Base-by-base conservation (phyloP, 2,888 invertebrate species). In the Melangyna quadrimaculata region DNA sequence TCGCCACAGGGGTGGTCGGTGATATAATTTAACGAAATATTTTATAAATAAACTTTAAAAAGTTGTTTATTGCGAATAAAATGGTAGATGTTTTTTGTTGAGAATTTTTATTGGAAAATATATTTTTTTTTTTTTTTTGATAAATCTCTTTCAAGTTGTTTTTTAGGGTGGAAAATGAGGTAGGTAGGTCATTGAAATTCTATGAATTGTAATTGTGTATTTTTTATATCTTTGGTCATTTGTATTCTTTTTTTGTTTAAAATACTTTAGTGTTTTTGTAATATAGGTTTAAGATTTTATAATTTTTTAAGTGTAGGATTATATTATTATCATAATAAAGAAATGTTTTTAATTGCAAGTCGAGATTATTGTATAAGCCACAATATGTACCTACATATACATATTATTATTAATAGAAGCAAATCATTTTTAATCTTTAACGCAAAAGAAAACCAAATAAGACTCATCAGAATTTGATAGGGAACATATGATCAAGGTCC, bases 51-150 rank as follows among this genome's bases (percentile, higher is more conserved):
- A 81, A 81, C 77, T 37, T 63, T 71, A 37, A 53, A n/a, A 29
- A 63, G 81, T 80, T 78, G 71, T 84, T 88, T 88, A 87, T 87
- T 81, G 82, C 79, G 73, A 84, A 88, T 87, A 87, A 87, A 88
- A 88, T 87, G 79, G 87, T 73, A 74, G 80, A 75, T 67, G 74
- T 43, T 67, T 69, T 63, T 67, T 61, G 57, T 32, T 65, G 51
- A 40, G 77, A 67, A 67, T 67, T 67, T 48, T 67, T 51, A 67
- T 48, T 72, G 32, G 43, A 51, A 24, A 78, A 67, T 35, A 61
- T 45, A 8, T 59, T 24, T 29, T 22, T 51, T 53, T 61, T 43
- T 27, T 40, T 37, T 22, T 51, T 53, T 61, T 43, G 22, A 32
- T 37, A 12, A 19, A 35, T 43, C 4, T 70, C 32, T 37, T n/a